Percentiles rank a stretch among this genome's conserved stretches.
phyloP scores from a whole-genome alignment of 1,140 invertebrate genomes.

The Sesamia nonagrioides region DNA sequence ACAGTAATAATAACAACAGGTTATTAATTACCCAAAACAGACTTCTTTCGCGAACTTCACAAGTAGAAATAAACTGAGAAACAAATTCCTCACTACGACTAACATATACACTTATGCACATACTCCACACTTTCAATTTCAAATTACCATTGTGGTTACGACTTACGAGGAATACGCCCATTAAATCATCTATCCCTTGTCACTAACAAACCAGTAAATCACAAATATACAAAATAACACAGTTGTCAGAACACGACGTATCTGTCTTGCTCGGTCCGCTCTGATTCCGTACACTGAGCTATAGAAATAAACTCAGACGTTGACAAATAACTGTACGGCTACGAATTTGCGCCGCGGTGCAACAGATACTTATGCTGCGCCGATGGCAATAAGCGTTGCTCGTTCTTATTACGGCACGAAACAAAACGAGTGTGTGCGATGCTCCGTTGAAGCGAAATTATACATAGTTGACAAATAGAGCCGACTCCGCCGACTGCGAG shows the following conservation, averaged over 20 bases:
- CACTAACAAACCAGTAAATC: conserved; percentile 39
- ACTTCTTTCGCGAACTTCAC: not conserved
- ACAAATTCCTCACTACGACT: not conserved
- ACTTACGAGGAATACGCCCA: conserved; percentile 3
- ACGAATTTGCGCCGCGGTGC: conserved; percentile 54
- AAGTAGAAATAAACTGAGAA: not conserved
- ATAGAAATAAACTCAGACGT: conserved; percentile 64
- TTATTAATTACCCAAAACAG: not conserved
- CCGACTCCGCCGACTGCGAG: conserved; percentile 56
- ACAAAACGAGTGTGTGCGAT: conserved; percentile 65
- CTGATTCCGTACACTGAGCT: conserved; percentile 46
- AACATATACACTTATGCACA: conserved; percentile 5
- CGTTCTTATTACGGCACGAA: conserved; percentile 61
- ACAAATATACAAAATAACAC: conserved; percentile 50
- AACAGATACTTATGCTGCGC: conserved; percentile 45
- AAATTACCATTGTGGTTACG: conserved; percentile 8
- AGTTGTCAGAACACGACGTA: conserved; percentile 49
- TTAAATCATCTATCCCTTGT: conserved; percentile 42
- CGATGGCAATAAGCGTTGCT: conserved; percentile 48
- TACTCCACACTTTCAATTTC: conserved; percentile 10
- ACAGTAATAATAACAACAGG: conserved; percentile 7
- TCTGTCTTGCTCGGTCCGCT: conserved; percentile 52
- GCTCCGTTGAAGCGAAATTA: conserved; percentile 70
- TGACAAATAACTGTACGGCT: conserved; percentile 65
- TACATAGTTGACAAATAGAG: conserved; percentile 73